Evolutionary conservation across 2,113 vertebrate species (phyloP).

Genomic region (Tachysurus fulvidraco): DNA sequence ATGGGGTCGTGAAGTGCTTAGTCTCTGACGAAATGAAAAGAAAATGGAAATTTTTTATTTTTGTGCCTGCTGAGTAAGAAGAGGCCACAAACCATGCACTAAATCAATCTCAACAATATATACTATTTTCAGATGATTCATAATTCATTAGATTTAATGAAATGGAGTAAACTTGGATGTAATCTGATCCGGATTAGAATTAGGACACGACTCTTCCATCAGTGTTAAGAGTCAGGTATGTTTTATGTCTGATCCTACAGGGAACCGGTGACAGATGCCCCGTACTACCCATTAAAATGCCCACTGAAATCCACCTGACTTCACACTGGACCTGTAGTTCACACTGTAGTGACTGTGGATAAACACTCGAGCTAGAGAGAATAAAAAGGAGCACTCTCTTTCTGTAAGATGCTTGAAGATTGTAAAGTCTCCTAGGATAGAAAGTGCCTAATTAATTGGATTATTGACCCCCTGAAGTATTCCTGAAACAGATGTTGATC

Average conservation of each 20-base stretch:
- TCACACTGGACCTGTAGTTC: neutral
- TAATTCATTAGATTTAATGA: neutral
- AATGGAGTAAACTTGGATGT: neutral
- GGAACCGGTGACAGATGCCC: neutral
- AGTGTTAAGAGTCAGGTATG: constrained; percentile 24
- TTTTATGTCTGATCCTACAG: constrained; percentile 5
- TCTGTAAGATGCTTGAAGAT: neutral
- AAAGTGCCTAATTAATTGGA: neutral
- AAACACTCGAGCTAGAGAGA: neutral
- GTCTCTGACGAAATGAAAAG: neutral
- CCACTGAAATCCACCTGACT: neutral
- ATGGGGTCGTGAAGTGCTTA: constrained; percentile 26
- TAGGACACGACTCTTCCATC: constrained; percentile 30
- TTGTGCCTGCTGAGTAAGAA: constrained; percentile 32
- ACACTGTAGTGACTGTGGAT: neutral
- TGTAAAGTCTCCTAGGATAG: neutral
- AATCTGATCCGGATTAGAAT: neutral
- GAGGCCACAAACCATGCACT: neutral
- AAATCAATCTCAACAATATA: neutral
- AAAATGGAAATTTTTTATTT: constrained; percentile 33
- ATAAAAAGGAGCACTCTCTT: neutral
- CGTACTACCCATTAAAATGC: neutral
- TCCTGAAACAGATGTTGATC: constrained; percentile 9
- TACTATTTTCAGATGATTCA: neutral
- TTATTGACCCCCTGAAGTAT: constrained; percentile 28